Conservation (phyloP, 2,888 invertebrate species). For the Trichacis sp. region DNA sequence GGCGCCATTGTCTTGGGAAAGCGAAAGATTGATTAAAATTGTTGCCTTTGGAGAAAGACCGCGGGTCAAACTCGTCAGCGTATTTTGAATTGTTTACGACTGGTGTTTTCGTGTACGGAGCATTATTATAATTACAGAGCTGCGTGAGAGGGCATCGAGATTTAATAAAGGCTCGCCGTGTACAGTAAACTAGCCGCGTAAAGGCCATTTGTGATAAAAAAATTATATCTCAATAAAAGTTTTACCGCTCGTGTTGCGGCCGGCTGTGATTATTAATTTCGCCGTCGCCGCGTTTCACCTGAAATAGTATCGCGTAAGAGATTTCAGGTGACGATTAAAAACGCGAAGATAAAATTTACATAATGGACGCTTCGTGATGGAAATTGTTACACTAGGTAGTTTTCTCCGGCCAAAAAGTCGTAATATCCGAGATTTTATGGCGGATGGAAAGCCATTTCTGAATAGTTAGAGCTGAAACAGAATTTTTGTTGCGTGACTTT, state of each 20-base stretch:
- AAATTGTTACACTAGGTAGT: constrained; percentile 1
- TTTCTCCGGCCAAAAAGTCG: too few species aligned
- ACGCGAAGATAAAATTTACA: background rate
- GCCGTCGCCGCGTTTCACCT: background rate
- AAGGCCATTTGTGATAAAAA: background rate
- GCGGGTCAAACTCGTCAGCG: background rate
- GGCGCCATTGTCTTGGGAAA: background rate
- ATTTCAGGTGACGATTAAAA: background rate
- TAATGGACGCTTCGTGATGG: background rate
- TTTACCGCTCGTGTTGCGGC: background rate
- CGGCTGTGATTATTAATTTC: constrained; percentile 1
- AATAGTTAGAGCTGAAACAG: too few species aligned
- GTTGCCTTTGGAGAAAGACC: too few species aligned
- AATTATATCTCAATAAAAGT: constrained; percentile 5
- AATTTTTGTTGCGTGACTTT: too few species aligned
- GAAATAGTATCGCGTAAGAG: background rate
- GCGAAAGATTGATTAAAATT: too few species aligned
- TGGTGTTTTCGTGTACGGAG: background rate
- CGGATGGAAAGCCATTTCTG: too few species aligned
- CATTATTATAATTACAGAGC: background rate
- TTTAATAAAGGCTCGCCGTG: background rate
- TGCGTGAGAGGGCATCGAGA: background rate
- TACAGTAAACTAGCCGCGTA: background rate
- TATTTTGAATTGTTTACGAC: background rate
- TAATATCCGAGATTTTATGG: too few species aligned